Percentiles rank a stretch among this genome's conserved stretches.
Conservation (phyloP, 2,113 vertebrate species). For the Emydocephalus ijimae region DNA sequence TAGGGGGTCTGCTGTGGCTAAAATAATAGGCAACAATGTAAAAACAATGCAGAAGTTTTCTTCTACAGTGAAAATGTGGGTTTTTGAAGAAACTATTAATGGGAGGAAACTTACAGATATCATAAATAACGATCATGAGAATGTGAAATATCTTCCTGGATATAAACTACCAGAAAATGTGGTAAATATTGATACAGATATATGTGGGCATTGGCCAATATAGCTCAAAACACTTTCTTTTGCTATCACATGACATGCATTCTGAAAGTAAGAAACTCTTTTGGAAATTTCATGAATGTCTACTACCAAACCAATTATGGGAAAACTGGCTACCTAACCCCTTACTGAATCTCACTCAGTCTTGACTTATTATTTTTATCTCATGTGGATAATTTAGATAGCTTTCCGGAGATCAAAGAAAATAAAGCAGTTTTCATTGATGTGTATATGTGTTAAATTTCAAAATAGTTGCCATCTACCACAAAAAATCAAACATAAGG, state of each 20-base stretch:
- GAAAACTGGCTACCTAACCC: background rate
- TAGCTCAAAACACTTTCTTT: background rate
- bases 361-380: background rate
- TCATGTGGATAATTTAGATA: background rate
- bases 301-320: background rate
- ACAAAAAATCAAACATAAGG: background rate
- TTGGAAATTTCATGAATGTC: background rate
- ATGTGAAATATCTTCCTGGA: constrained; percentile 90
- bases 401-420: background rate
- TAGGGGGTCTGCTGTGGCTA: constrained; percentile 90
- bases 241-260: background rate
- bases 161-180: constrained; percentile 91
- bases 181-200: constrained; percentile 69
- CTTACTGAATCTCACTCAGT: background rate
- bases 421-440: background rate
- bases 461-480: background rate
- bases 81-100: constrained; percentile 85
- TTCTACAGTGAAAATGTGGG: constrained; percentile 91
- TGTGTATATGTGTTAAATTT: background rate
- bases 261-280: background rate
- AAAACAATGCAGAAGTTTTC: constrained; percentile 78
- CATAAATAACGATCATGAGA: constrained; percentile 90
- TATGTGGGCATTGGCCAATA: too few species aligned
- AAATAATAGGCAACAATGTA: constrained; percentile 86
- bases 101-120: constrained; percentile 89